Evolutionary conservation across 2,797 vertebrate genomes (phyloP).

Genomic region (Silurus lanzhouensis): DNA sequence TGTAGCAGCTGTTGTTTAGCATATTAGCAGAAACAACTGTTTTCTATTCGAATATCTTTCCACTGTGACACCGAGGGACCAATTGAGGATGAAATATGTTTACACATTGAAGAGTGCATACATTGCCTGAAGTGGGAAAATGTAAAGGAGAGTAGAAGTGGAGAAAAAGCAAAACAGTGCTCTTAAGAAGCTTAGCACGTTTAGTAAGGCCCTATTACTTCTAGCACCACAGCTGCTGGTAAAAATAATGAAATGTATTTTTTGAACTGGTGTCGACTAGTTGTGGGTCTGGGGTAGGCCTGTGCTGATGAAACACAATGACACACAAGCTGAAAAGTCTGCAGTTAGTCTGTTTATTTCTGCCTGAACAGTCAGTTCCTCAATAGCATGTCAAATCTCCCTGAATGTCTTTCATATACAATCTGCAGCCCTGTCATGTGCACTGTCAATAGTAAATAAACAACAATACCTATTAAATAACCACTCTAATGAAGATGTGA

Average conservation of each 20-base stretch:
- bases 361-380: conserved; percentile 55
- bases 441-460: background rate
- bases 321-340: conserved; percentile 63
- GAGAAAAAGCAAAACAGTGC: conserved; percentile 61
- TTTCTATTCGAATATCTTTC: conserved; percentile 77
- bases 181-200: conserved; percentile 73
- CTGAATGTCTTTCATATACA: background rate
- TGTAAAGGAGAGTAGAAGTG: conserved; percentile 68
- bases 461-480: background rate
- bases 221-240: conserved; percentile 67
- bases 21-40: conserved; percentile 65
- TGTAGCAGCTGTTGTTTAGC: conserved; percentile 70
- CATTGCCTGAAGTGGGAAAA: conserved; percentile 74
- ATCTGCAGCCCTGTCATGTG: background rate
- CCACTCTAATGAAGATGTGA: background rate
- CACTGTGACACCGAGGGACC: conserved; percentile 77
- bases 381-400: conserved; percentile 11
- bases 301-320: conserved; percentile 75
- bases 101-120: conserved; percentile 68
- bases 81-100: conserved; percentile 79
- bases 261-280: conserved; percentile 73
- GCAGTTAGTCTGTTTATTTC: conserved; percentile 40
- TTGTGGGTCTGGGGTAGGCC: conserved; percentile 70
- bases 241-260: conserved; percentile 71
- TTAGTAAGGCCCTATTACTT: conserved; percentile 75